These are phyloP conservation scores for Solenodon paradoxus DNA, from an alignment of 2,113 vertebrate genomes.

Conservation along the genomic window DNA sequence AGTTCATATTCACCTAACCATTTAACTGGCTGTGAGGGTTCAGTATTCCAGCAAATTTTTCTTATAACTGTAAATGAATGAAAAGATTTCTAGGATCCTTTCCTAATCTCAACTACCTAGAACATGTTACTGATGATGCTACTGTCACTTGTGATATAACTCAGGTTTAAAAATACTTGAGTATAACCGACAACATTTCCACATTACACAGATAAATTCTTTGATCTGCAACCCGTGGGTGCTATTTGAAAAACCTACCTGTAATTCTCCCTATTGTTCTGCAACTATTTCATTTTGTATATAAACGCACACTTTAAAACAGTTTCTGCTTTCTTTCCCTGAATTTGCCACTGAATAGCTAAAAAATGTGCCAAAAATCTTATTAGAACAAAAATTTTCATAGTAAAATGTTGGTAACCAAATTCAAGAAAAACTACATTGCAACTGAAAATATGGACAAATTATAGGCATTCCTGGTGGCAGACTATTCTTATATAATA, in stretches of 20 bases:
- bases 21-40: background rate
- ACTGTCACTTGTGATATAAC: background rate
- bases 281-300: background rate
- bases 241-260: background rate
- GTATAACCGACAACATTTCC: background rate
- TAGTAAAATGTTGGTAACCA: background rate
- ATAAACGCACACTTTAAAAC: background rate
- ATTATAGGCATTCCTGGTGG: background rate
- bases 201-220: background rate
- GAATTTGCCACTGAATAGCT: constrained; percentile 9
- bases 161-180: background rate
- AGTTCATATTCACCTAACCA: background rate
- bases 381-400: constrained; percentile 1
- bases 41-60: background rate
- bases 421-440: background rate
- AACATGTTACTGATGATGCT: background rate
- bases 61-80: background rate
- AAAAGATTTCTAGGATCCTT: constrained; percentile 24
- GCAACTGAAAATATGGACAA: background rate
- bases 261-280: background rate
- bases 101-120: constrained; percentile 23
- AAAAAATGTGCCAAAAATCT: background rate
- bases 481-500: constrained; percentile 12
- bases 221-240: background rate
- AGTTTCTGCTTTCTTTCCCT: background rate